These are phyloP conservation scores for Lepus townsendii DNA, from an alignment of 2,797 vertebrate genomes.

Conservation along the genomic window DNA sequence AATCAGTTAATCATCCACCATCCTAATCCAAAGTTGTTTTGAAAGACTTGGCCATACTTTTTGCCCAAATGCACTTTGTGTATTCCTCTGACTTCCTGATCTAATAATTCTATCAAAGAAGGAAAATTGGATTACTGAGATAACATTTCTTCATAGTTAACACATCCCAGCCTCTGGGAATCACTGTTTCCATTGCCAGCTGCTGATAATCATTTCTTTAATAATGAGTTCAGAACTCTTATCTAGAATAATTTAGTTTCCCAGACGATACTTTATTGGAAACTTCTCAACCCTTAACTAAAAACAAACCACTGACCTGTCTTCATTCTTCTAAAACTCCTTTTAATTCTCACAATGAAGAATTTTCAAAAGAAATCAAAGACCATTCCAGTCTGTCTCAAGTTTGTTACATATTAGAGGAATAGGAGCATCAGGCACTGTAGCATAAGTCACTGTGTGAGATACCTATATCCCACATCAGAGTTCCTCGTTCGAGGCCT, in stretches of 20 bases:
- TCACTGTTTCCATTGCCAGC: background rate
- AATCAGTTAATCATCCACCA: background rate
- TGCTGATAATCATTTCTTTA: conserved; percentile 29
- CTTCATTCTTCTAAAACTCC: conserved; percentile 1
- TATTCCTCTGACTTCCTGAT: background rate
- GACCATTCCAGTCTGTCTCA: conserved; percentile 9
- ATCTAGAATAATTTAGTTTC: conserved; percentile 16
- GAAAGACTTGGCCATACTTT: background rate
- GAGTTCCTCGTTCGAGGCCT: too few relatives aligned
- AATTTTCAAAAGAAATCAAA: conserved; percentile 50
- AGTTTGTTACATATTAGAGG: background rate
- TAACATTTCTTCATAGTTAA: conserved; percentile 35
- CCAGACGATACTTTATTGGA: background rate
- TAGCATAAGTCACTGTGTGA: too few relatives aligned
- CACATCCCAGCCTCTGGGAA: background rate
- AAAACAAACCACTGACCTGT: background rate
- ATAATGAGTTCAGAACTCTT: conserved; percentile 35
- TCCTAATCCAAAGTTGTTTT: background rate
- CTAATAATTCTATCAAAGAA: background rate
- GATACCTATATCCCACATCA: too few relatives aligned
- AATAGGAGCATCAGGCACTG: too few relatives aligned
- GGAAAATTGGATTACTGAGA: background rate
- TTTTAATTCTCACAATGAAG: conserved; percentile 14
- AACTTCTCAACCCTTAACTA: background rate
- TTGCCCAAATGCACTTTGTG: background rate